Base-by-base conservation (phyloP, 2,888 invertebrate genomes). In the Eupeodes latifasciatus region DNA sequence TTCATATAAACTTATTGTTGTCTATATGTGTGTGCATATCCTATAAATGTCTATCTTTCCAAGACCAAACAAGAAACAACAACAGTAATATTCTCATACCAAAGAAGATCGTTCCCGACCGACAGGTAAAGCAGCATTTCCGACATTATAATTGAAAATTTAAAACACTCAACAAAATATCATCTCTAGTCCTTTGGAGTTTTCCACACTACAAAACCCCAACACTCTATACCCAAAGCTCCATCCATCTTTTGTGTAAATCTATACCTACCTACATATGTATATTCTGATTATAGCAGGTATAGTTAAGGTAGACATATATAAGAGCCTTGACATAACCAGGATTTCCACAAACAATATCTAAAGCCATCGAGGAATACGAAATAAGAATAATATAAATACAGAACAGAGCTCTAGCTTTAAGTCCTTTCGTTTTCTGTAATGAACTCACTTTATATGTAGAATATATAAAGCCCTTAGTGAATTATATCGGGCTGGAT, bases 61-160 rank as follows among this genome's bases (percentile, higher is more conserved):
- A 47, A 71, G 27, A 71, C 44, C 9, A 16, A 36, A n/a, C n/a
- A 72, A 34, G 16, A 69, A 27, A n/a, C 66, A 64, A 64, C 16
- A 57, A 27, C 12, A 57, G 27, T 47, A 5, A 40, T 40, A 40
- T 2, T 27, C 40, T 40, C 40, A 40, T 40, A 9, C 40, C 40
- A 40, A 9, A 27, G 27, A 27, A 27, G 40, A 9, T 40, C 40
- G n/a, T 72, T 34, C 59, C 57, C 40, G 27, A 47, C 57, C 40
- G 27, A 47, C 72, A 67, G 71, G 40, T 62, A 27, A 55, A 72
- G 55, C 78, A 16, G 61, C 36, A 66, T 55, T 53, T 76, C 36
- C 61, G 14, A 36, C 81, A 62, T 57, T 59, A 51, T 79, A 84
- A 79, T 84, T 84, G 67, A 79, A 71, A 84, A 79, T 53, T 67